Base-by-base conservation (phyloP, 2,888 invertebrate genomes). In the Macropis europaea region DNA sequence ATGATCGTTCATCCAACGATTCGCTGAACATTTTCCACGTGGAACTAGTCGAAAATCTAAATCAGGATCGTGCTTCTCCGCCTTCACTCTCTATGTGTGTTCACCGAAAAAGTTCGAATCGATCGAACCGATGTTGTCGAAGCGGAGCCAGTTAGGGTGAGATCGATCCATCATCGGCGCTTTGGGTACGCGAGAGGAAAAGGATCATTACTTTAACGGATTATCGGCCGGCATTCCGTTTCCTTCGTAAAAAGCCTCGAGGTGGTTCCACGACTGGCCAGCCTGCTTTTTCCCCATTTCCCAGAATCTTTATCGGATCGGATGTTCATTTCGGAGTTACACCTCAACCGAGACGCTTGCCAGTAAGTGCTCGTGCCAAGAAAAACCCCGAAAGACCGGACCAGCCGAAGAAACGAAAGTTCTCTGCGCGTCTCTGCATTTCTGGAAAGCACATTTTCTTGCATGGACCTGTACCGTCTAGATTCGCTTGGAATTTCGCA, bases 301-400 rank as follows among this genome's bases (percentile, higher is more conserved):
- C 11, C 50, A 24, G 54, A 57, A 61, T 72, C 60, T 69, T 66
- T 57, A 69, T 68, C 48, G 62, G 68, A 71, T 60, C 56, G 63
- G 28, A 64, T 75, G 76, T 71, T 77, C 70, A 63, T 70, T 77
- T 36, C 42, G 30, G 19, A 62, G 54, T 71, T 74, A 68, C 68
- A 45, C 52, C 59, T 62, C 26, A 57, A 67, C 70, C 67, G 61
- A 71, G 63, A 67, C 50, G 50, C 59, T 73, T 59, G 52, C 56
- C 26, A 57, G 42, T 26, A 57, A 68, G 68, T 64, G 61, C 40
- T 36, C 22, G 2, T 19, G 32, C 26, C 38, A 24, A 17, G 43
- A 11, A 30, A 26, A 36, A 34, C 15, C 19, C 7, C 32, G 19
- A 11, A 7, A 24, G 22, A 45, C n/a, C 13, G 36, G 38, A 34